A percentile compares a stretch with the other conserved stretches of the same genome.
phyloP scores from a whole-genome alignment of 2,888 invertebrate genomes.

The Aleiodes testaceus region DNA sequence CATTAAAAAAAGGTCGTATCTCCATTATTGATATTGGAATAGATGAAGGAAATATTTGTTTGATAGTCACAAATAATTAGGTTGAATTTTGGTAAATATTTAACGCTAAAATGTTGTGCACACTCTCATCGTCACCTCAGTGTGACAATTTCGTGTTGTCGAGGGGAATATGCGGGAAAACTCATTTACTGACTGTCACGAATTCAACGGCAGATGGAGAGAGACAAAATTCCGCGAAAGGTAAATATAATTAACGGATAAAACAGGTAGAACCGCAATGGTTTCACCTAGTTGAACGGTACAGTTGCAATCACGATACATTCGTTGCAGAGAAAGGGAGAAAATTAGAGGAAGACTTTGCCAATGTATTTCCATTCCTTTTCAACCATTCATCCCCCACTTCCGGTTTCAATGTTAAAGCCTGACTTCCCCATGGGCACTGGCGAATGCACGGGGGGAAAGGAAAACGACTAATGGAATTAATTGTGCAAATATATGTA shows the following conservation, averaged over 20 bases:
- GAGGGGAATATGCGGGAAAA: slow-evolving; percentile 39
- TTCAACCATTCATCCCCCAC: not conserved
- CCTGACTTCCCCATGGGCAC: not conserved
- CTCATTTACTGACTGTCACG: slow-evolving; percentile 40
- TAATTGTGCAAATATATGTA: slow-evolving; percentile 20
- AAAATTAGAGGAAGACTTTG: not conserved
- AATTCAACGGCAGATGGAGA: slow-evolving; percentile 3
- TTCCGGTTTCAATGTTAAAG: not conserved
- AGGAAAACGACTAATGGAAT: slow-evolving; percentile 6
- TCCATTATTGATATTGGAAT: too few species aligned
- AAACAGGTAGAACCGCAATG: slow-evolving; percentile 41
- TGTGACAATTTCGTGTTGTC: slow-evolving; percentile 29
- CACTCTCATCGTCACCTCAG: slow-evolving; percentile 29
- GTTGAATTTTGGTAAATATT: not conserved
- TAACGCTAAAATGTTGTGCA: not conserved
- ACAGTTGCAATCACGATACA: slow-evolving; percentile 32
- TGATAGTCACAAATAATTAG: not conserved
- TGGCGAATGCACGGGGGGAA: not conserved
- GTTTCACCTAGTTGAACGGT: slow-evolving; percentile 33
- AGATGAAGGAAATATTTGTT: not conserved
- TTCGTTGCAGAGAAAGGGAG: slow-evolving; percentile 20
- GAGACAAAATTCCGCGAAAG: slow-evolving; percentile 27
- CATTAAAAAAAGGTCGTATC: too few species aligned
- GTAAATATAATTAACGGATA: slow-evolving; percentile 46
- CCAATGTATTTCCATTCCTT: not conserved